Conservation (phyloP, 2,888 invertebrate species). For the Ferdinandea cuprea region DNA sequence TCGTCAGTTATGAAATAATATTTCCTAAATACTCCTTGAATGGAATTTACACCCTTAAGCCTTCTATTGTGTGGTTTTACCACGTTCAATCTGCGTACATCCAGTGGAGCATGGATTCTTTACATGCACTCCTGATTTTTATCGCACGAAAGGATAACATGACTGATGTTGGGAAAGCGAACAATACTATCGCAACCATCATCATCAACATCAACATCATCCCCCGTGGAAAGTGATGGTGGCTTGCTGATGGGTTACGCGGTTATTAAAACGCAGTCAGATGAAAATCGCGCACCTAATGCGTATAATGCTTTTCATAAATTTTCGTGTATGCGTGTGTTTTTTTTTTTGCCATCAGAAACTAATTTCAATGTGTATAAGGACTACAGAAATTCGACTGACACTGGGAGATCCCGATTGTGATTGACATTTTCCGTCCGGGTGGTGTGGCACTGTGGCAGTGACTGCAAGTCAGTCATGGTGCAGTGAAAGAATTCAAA, state of each 20-base stretch:
- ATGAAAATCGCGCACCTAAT: conserved; percentile 57
- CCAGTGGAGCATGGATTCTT: conserved; percentile 42
- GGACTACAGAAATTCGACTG: conserved; percentile 16
- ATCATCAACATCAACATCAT: conserved; percentile 23
- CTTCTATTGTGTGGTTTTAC: conserved; percentile 39
- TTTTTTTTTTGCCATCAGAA: conserved; percentile 6
- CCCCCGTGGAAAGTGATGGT: conserved; percentile 26
- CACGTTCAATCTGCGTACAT: conserved; percentile 40
- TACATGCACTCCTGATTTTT: conserved; percentile 37
- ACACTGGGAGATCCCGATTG: conserved; percentile 40
- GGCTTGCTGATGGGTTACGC: conserved; percentile 46
- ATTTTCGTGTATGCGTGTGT: not conserved
- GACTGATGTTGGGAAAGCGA: conserved; percentile 24
- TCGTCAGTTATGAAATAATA: conserved; percentile 58
- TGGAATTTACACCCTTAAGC: conserved; percentile 56
- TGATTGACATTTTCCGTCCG: conserved; percentile 69
- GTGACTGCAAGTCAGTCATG: conserved; percentile 12
- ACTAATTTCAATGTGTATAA: conserved; percentile 33
- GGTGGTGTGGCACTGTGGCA: conserved; percentile 39
- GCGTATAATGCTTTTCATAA: conserved; percentile 16
- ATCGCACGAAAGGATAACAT: conserved; percentile 57
- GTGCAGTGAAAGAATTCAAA: not conserved
- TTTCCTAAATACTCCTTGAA: conserved; percentile 42
- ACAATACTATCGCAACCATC: conserved; percentile 14
- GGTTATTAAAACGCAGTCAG: conserved; percentile 67